Base-by-base conservation (phyloP, 2,797 vertebrate species). In the Pteronotus mesoamericanus region DNA sequence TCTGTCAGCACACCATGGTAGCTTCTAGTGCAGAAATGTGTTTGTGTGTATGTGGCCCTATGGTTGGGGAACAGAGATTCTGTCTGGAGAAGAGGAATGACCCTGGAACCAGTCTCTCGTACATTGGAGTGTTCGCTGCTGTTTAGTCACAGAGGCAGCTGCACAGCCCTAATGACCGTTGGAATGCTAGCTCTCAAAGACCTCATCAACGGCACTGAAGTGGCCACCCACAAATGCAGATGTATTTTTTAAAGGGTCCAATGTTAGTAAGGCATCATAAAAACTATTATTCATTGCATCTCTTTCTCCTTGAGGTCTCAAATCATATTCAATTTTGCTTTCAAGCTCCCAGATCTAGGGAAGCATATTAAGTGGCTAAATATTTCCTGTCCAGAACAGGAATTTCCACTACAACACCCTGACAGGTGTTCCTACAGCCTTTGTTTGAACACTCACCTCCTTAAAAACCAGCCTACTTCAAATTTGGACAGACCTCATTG, bases 121-220 rank as follows among this genome's bases (percentile, higher is more conserved):
- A 2, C 7, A 2, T 46, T 78, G 64, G 32, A 5, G 8, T 83
- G 69, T 39, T 69, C 79, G 34, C 78, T 82, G 55, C 89, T 83
- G 39, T 74, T 95, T 83, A 90, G 94, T 97, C 94, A 93, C 75
- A 69, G 94, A 16, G 72, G 89, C 93, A 97, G 89, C 93, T 95
- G 95, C 89, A 32, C n/a, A 61, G 39, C 69, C 22, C 53, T 61
- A n/a, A 74, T 74, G 44, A 4, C 57, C 0, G 0, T 32, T 42
- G 80, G 86, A 96, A 94, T 71, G 87, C 84, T 90, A 86, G 72
- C 80, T 83, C 55, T 78, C 80, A 48, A 29, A 90, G 82, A 66
- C 34, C 37, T 53, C 46, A 18, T 84, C 44, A 8, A 2, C 5
- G 46, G n/a, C 69, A 51, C 29, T 6, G 0, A 55, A 68, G 64